Percentiles rank a stretch among this genome's conserved stretches.
Conservation (phyloP, 1,140 invertebrate genomes). For the Liolophura sinensis region DNA sequence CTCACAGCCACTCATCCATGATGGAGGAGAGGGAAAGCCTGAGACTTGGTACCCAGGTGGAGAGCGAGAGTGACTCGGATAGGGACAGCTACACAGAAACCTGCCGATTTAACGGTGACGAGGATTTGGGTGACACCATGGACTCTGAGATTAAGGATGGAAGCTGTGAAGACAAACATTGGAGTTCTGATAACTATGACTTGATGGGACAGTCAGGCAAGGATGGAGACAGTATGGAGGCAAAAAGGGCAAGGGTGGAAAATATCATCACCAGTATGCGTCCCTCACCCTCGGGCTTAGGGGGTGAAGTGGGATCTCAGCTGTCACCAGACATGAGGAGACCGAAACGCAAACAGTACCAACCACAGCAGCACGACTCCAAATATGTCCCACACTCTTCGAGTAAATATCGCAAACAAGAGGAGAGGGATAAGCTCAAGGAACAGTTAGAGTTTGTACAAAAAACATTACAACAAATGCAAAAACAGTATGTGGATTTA, state of each 20-base stretch:
- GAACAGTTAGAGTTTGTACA: conserved; percentile 84
- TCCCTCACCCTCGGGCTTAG: conserved; percentile 70
- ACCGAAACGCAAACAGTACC: conserved; percentile 95
- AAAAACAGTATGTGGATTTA: conserved; percentile 85
- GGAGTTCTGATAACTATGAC: conserved; percentile 26
- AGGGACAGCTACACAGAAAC: no score
- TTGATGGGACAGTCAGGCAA: conserved; percentile 67
- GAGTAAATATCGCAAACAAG: conserved; percentile 63
- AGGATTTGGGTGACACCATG: not conserved
- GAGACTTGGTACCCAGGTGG: no score
- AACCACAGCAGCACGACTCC: conserved; percentile 87
- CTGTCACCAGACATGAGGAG: conserved; percentile 69
- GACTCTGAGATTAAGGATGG: conserved; percentile 13
- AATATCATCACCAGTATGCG: conserved; percentile 92
- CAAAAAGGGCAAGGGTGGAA: conserved; percentile 89
- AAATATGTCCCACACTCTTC: conserved; percentile 36
- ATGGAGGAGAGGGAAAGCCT: no score
- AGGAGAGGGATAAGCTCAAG: conserved; percentile 73
- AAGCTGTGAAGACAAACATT: conserved; percentile 16
- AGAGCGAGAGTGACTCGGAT: no score
- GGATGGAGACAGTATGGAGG: conserved; percentile 62
- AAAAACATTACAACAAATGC: conserved; percentile 86
- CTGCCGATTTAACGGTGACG: no score
- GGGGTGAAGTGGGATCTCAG: conserved; percentile 20
- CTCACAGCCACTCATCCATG: not conserved